A percentile compares a stretch with the other conserved stretches of the same genome.
Conservation (phyloP, 1,140 invertebrate species). For the Rhopalosiphum padi region DNA sequence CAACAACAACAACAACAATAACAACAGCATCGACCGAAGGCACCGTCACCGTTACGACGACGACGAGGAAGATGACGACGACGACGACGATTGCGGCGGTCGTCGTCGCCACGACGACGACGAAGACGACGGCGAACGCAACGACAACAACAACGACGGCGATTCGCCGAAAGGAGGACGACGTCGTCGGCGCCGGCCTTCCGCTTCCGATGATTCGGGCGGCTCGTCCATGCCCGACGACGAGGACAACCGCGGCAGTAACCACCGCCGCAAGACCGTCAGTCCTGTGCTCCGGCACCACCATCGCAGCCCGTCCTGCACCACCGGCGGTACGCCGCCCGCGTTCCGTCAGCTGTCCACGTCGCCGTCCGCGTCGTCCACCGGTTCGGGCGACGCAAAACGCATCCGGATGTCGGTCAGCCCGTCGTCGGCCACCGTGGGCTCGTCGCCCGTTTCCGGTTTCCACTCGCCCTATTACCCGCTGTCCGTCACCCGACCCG, state of each 20-base stretch:
- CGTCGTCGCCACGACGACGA: conserved; percentile 65
- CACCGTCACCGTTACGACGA: conserved; percentile 61
- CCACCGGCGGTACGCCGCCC: conserved; percentile 10
- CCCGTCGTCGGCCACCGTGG: conserved; percentile 44
- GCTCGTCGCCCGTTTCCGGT: conserved; percentile 34
- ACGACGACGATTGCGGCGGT: conserved; percentile 58
- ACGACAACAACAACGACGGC: conserved; percentile 41
- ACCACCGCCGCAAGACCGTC: conserved; percentile 61
- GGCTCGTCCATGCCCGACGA: conserved; percentile 65
- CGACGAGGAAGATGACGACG: conserved; percentile 64
- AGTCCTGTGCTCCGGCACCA: conserved; percentile 68
- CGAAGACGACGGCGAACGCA: conserved; percentile 60
- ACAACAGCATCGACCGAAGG: conserved; percentile 59
- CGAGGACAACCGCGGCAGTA: conserved; percentile 66
- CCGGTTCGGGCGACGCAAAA: conserved; percentile 36
- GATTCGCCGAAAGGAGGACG: neutral
- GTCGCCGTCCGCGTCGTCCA: conserved; percentile 45
- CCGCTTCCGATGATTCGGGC: conserved; percentile 51
- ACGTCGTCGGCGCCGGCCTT: neutral
- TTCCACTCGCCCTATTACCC: conserved; percentile 62
- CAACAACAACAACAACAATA: conserved; percentile 60
- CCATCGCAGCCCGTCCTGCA: conserved; percentile 62
- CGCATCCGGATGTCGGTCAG: conserved; percentile 39
- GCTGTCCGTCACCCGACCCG: conserved; percentile 65
- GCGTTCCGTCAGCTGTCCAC: neutral